These are phyloP conservation scores for Channa argus DNA, from an alignment of 2,113 vertebrate genomes.

Conservation along the genomic window DNA sequence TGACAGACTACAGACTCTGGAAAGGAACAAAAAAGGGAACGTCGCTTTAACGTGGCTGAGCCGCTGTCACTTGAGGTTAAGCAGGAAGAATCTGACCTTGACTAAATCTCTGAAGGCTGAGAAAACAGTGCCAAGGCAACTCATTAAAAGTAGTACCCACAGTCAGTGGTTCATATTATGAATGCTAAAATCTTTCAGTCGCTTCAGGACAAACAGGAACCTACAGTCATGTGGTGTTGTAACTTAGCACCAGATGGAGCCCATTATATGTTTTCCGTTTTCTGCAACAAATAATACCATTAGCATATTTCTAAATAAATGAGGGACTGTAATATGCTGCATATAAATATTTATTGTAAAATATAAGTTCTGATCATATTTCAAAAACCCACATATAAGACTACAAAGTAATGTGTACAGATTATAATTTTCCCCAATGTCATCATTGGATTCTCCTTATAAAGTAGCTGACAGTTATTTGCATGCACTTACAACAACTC, in stretches of 20 bases:
- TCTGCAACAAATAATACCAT: too few relatives aligned
- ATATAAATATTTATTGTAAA: conserved; percentile 52
- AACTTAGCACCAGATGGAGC: too few relatives aligned
- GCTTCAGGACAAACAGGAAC: neutral
- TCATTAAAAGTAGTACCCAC: neutral
- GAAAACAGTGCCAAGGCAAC: too few relatives aligned
- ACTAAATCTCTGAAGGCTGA: neutral
- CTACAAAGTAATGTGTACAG: conserved; percentile 4
- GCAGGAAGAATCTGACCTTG: neutral
- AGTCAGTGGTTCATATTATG: neutral
- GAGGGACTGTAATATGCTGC: neutral
- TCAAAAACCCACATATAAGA: neutral
- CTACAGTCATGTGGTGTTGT: too few relatives aligned
- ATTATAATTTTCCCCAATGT: neutral
- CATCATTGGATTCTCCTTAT: too few relatives aligned
- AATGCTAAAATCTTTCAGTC: too few relatives aligned
- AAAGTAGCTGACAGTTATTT: conserved; percentile 20
- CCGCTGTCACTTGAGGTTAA: neutral
- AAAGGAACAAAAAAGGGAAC: conserved; percentile 29
- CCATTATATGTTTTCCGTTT: too few relatives aligned
- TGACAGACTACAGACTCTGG: conserved; percentile 49
- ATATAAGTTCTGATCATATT: neutral
- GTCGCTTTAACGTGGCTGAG: conserved; percentile 31
- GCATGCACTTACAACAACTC: neutral
- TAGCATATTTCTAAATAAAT: neutral